Conservation (phyloP, 2,797 vertebrate species). For the Apogon hyalosoma region DNA sequence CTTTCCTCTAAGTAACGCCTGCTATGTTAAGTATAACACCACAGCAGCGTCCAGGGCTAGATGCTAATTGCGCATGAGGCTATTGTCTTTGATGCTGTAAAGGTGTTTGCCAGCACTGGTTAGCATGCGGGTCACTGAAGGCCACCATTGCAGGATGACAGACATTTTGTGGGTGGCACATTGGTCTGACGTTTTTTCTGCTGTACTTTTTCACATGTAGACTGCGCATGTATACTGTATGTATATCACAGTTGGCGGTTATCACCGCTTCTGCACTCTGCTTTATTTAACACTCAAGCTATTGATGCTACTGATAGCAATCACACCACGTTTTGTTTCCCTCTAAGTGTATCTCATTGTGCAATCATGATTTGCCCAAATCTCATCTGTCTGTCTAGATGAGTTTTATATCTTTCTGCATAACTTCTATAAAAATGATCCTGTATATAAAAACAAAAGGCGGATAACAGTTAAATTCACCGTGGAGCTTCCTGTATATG, state of each 20-base stretch:
- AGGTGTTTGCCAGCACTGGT: slow-evolving; percentile 57
- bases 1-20: neutral
- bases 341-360: neutral
- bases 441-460: no score
- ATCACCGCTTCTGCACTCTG: slow-evolving; percentile 54
- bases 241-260: slow-evolving; percentile 14
- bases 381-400: no score
- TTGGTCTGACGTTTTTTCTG: slow-evolving; percentile 60
- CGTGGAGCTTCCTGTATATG: no score
- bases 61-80: slow-evolving; percentile 38
- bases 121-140: slow-evolving; percentile 48
- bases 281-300: slow-evolving; percentile 25
- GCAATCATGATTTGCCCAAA: slow-evolving; percentile 11
- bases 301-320: slow-evolving; percentile 22
- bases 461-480: no score
- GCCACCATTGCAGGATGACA: slow-evolving; percentile 52
- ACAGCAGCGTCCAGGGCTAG: slow-evolving; percentile 21
- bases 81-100: slow-evolving; percentile 32
- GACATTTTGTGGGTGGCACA: slow-evolving; percentile 58
- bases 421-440: no score
- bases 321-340: slow-evolving; percentile 7
- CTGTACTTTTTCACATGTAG: no score
- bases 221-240: no score
- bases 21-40: slow-evolving; percentile 38
- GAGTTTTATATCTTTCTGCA: no score